Evolutionary conservation across 2,797 vertebrate species (phyloP), one percentile per base, ranked within the genome.

Genomic region (Orientallactaga sibirica): DNA sequence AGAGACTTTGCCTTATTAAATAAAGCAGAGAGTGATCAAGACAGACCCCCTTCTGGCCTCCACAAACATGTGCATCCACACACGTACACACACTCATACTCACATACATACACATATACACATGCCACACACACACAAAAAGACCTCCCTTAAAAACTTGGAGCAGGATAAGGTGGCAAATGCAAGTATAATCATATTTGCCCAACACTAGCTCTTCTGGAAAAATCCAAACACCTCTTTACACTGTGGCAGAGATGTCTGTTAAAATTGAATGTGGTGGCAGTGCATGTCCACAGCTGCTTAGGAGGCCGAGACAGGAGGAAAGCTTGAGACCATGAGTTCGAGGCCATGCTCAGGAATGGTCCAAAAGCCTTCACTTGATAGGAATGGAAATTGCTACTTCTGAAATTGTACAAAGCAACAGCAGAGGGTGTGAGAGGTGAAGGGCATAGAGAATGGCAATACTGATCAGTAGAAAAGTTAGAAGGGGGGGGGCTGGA

Each of bases 381-480:
- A 88, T 93, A 86, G 29, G 52, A 58, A 92, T 61, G 6, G 93
- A 94, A 88, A 62, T 18, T 29, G 24, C 33, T 83, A 2, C 90
- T 92, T 41, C 24, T 76, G 12, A 29, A 74, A 62, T 90, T 84
- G 74, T 76, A 73, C 75, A 25, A 85, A 85, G 62, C 66, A 27
- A 48, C 15, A 48, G 41, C 77, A 52, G 9, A 94, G 33, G 48
- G 6, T 87, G 16, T 62, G 52, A 81, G 52, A 70, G 14, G 48
- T 78, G 64, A 74, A 43, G 5, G 24, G 0, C 58, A 58, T 70
- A 61, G 79, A 80, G 18, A 93, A 86, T 48, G 58, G 58, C 43
- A 41, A 8, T 64, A 29, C 25, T 94, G 90, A 52, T 55, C 70
- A 88, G 90, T 55, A 52, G 75, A 78, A 92, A 74, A 71, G n/a